Base-by-base conservation (phyloP, 2,113 vertebrate genomes). In the Pao palembangensis region DNA sequence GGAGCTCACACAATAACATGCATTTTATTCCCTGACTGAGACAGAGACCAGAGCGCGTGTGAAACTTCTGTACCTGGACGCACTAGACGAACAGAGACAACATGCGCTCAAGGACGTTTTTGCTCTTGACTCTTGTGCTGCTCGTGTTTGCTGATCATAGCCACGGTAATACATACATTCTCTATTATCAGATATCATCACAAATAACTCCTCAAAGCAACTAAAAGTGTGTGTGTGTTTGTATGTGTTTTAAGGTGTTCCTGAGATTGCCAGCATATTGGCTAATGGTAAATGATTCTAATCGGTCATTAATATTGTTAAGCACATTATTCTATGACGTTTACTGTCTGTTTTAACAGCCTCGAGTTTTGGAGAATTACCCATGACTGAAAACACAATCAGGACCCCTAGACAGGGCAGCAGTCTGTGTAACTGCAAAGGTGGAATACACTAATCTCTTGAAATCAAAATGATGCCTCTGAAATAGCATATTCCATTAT, bases 121-220 rank as follows among this genome's bases (percentile, higher is more conserved):
- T 83, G 56, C 42, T 72, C 34, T 8, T 77, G 23, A 16, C 42
- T 51, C 54, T 70, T 51, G 21, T 51, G 13, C 64, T 85, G 55
- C 41, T 84, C 34, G 0, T 60, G 31, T 61, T 81, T 23, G 43
- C 47, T 46, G 57, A 68, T 18, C 15, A 79, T 50, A 63, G 75
- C 55, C 69, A 86, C 84, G 88, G 87, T 89, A 87, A n/a, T 41
- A 43, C 60, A 64, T 17, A 43, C 4, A 38, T 49, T 43, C 46
- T 66, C 5, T 28, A 28, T 28, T 28, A 28, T 28, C 25, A 28
- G 25, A 28, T 4, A 28, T 28, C 6, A 28, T 28, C 25, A 28
- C 7, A 0, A 25, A 52, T 38, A 0, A 56, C 2, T 48, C 41
- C 18, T 43, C 8, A 18, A 17, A 6, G 8, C 1, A 4, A 2